phyloP scores from a whole-genome alignment of 2,797 vertebrate species.

The Syndactyla subalaris region DNA sequence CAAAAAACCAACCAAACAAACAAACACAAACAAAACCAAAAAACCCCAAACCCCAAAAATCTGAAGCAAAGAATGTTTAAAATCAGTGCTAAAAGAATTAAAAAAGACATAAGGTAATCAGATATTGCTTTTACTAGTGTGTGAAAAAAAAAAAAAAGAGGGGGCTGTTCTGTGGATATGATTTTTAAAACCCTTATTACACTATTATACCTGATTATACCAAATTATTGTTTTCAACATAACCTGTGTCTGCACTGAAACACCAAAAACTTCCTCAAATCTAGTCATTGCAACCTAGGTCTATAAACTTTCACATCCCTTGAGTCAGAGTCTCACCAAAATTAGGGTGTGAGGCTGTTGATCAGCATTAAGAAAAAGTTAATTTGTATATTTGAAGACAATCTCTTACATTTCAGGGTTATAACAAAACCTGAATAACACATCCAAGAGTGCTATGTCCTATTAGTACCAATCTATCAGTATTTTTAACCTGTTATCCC shows the following conservation, averaged over 20 bases:
- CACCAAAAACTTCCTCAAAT: not conserved
- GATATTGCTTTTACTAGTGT: not conserved
- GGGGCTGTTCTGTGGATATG: fast-evolving
- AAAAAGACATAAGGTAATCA: not conserved
- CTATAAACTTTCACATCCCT: not conserved
- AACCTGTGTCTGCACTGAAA: not conserved
- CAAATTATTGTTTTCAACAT: not conserved
- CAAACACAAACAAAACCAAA: no score
- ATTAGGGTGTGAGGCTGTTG: fast-evolving
- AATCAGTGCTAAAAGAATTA: not conserved
- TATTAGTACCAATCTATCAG: not conserved
- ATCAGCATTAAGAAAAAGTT: not conserved
- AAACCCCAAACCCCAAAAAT: not conserved
- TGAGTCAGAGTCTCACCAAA: not conserved
- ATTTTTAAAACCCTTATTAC: not conserved
- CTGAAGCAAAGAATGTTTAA: not conserved
- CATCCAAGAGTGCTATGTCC: not conserved
- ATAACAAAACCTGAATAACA: not conserved
- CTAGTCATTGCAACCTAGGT: not conserved
- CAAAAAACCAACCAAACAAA: no score
- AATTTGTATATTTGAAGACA: not conserved
- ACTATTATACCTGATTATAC: not conserved
- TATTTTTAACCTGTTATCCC: not conserved
- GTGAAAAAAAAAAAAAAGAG: not conserved
- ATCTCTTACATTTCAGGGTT: not conserved